A percentile compares a stretch with the other conserved stretches of the same genome.
phyloP scores from a whole-genome alignment of 1,140 invertebrate genomes.

The Cataglyphis hispanica region DNA sequence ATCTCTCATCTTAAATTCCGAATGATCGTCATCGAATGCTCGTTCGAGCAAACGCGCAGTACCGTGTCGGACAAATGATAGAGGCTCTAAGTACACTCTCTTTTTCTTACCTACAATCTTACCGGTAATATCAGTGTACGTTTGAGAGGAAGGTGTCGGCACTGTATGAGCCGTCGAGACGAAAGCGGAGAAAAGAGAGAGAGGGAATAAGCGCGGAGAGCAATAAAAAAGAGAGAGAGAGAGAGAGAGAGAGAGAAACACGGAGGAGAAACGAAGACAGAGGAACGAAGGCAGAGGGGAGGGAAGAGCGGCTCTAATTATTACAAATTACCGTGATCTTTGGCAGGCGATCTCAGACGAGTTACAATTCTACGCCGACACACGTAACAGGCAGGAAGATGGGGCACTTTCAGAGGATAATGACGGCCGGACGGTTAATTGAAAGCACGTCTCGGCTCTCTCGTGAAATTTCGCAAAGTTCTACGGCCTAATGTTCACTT shows the following conservation, averaged over 20 bases:
- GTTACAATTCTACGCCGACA: slow-evolving; percentile 51
- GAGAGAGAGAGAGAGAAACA: not conserved
- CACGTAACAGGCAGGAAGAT: slow-evolving; percentile 45
- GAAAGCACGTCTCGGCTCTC: slow-evolving; percentile 37
- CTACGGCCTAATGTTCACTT: slow-evolving; percentile 14
- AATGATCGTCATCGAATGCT: slow-evolving; percentile 18
- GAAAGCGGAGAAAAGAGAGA: slow-evolving; percentile 24
- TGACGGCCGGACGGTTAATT: slow-evolving; percentile 53
- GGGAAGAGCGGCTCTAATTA: slow-evolving; percentile 64
- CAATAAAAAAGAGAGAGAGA: slow-evolving; percentile 4
- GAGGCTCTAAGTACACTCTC: slow-evolving; percentile 56
- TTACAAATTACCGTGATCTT: slow-evolving; percentile 64
- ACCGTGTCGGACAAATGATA: slow-evolving; percentile 61
- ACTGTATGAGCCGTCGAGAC: slow-evolving; percentile 41
- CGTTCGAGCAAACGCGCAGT: slow-evolving; percentile 44
- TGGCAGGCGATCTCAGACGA: slow-evolving; percentile 51
- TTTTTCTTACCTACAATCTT: slow-evolving; percentile 54
- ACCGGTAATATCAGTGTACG: slow-evolving; percentile 46
- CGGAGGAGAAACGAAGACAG: not conserved
- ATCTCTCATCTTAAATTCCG: not conserved
- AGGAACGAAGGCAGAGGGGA: not conserved
- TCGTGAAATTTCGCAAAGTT: slow-evolving; percentile 30
- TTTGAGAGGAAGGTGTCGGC: slow-evolving; percentile 53
- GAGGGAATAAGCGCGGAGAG: not conserved
- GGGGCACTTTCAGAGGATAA: slow-evolving; percentile 57